Base-by-base conservation (phyloP, 2,888 invertebrate species). In the Cistogaster globosa region DNA sequence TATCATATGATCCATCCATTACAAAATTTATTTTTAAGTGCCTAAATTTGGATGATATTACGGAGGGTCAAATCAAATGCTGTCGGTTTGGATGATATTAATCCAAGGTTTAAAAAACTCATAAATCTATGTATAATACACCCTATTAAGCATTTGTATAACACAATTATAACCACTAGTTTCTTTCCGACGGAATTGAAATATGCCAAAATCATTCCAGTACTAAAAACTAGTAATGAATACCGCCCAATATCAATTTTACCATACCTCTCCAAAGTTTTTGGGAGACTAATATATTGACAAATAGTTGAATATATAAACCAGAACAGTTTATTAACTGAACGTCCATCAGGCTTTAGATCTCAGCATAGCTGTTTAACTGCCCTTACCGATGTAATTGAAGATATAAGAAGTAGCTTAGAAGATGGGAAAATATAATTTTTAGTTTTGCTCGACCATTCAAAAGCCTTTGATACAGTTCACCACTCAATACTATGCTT, bases 241-340 rank as follows among this genome's bases (percentile, higher is more conserved):
- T 48, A 65, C 12, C 51, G 65, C 7, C 65, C 65, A 26, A 26
- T 26, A 26, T 26, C 26, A 26, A 26, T 26, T 26, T 26, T 48
- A 45, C 32, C 51, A 8, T 48, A 22, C 14, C 26, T 48, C 2
- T 65, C 51, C 16, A 60, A 60, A 18, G 60, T 60, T 11, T 18
- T 60, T 60, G 60, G 51, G n/a, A 9, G 12, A 7, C 2, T 67
- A 11, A 9, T 67, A 18, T 16, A 69, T n/a, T 38, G 4, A 55
- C 53, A 75, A 36, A 62, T 83, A 26, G 42, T 22, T 65, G 18
- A 38, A 11, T 74, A 58, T n/a, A 1, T 60, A 32, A 26, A 74
- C 20, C 8, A 45, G 5, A 57, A 69, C n/a, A 42, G 8, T 14
- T 32, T 67, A 8, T 32, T 67, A n/a, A 67, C 32, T 16, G 18